A percentile compares a stretch with the other conserved stretches of the same genome.
Conservation (phyloP, 2,888 invertebrate species). For the Orthonychiurus folsomi region DNA sequence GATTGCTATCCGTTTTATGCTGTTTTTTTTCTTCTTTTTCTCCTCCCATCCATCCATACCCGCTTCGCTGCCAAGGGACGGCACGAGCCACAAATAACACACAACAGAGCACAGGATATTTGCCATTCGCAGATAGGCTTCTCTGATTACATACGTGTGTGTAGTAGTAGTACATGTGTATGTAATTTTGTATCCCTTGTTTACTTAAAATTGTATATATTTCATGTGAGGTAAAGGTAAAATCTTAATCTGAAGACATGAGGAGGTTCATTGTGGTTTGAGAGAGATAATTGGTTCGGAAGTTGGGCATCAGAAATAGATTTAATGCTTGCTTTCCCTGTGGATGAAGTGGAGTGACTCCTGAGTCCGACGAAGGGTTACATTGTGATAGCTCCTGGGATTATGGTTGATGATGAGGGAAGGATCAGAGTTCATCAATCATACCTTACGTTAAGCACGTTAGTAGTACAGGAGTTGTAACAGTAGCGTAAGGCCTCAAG, state of each 20-base stretch:
- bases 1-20: not conserved
- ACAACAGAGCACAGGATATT: not conserved
- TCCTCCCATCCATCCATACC: not conserved
- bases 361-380: too few species aligned
- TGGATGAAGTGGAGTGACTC: not conserved
- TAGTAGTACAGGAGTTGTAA: not conserved
- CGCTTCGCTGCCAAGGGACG: not conserved
- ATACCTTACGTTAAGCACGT: conserved; percentile 9
- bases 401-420: conserved; percentile 18
- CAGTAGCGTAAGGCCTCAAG: conserved; percentile 3
- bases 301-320: conserved; percentile 28
- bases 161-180: too few species aligned
- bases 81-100: not conserved
- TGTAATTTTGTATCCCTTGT: not conserved
- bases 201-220: not conserved
- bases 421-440: conserved; percentile 25
- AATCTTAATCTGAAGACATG: not conserved
- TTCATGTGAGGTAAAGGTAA: too few species aligned
- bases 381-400: conserved; percentile 4
- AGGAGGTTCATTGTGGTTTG: not conserved
- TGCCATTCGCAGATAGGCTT: too few species aligned
- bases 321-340: conserved; percentile 21
- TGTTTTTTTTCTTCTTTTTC: not conserved
- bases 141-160: too few species aligned
- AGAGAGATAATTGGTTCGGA: not conserved